These are phyloP conservation scores for Stichopus horrens DNA, from an alignment of 53 echinoderm and acorn worm genomes.

Conservation along the genomic window DNA sequence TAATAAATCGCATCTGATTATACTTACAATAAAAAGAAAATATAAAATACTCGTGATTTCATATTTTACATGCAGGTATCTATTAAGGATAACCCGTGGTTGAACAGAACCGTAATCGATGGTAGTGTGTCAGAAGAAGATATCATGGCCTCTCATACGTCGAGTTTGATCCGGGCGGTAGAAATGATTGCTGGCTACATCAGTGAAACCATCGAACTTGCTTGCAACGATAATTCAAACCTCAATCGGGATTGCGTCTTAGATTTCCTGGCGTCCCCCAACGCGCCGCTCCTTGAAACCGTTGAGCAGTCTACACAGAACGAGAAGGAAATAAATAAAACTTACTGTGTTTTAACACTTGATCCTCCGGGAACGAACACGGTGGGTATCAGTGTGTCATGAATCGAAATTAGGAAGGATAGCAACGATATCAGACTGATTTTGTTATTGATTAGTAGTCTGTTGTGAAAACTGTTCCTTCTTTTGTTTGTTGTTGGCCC, in stretches of 20 bases:
- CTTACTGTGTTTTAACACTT: background rate
- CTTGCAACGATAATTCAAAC: background rate
- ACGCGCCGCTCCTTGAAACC: background rate
- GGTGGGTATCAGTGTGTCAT: too few species aligned
- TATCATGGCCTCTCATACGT: background rate
- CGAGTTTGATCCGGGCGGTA: slow-evolving; percentile 2
- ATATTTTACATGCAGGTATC: background rate
- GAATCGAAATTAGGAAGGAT: too few species aligned
- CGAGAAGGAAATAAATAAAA: background rate
- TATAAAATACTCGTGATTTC: background rate
- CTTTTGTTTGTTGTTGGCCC: too few species aligned
- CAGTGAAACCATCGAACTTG: background rate
- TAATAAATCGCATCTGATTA: too few species aligned
- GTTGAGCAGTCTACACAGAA: background rate
- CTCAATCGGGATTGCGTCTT: background rate
- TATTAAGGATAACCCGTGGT: background rate
- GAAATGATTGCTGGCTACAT: background rate
- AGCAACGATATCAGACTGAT: too few species aligned
- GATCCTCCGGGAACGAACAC: background rate
- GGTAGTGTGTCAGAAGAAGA: background rate
- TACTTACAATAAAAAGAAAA: too few species aligned
- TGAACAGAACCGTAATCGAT: background rate
- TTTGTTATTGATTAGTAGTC: too few species aligned
- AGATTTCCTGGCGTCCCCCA: background rate
- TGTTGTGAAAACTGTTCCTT: too few species aligned